Evolutionary conservation across 64 coral and sea anemone species (phyloP), one percentile per base, ranked within the genome.

Genomic region (Catalaphyllia jardinei): DNA sequence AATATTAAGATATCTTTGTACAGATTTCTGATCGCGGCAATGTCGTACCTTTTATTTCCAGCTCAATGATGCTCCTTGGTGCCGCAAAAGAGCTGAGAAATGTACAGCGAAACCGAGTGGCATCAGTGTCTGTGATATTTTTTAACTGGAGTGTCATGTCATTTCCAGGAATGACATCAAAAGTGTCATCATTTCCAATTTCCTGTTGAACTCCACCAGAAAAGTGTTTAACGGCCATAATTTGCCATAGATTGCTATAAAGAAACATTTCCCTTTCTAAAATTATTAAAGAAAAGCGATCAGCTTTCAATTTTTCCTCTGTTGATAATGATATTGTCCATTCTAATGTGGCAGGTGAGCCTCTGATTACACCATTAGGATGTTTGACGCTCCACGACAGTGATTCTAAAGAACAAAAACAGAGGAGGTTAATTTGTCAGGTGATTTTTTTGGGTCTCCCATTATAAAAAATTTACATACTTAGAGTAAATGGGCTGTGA

Each of bases 21-120:
- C 39, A 46, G 39, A 46, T 46, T 46, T 46, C 39, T 8, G 39
- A 46, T 46, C 4, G 6, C 8, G 8, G 52, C 25, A 67, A 6
- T 17, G 7, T 2, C 74, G 64, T 62, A 92, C 90, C 90, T 86
- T 86, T 78, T 11, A 92, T 79, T 29, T 87, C 77, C 52, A 86
- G 60, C 28, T 28, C 54, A 69, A 92, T 65, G 22, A 87, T 79
- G n/a, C 83, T 79, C 30, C 50, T 72, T 14, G 90, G 63, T 10
- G 90, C 73, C 30, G 90, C 25, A 92, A 92, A 87, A 1, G 77
- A 84, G 67, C 90, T 92, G 20, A 92, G 24, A 87, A 87, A 79
- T 2, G 82, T 79, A 60, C 90, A 92, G 18, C 90, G 84, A 79
- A 74, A 92, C 42, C 90, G 79, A 31, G 90, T 92, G 50, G 61